Percentiles rank a stretch among this genome's conserved stretches.
phyloP scores from a whole-genome alignment of 2,113 vertebrate genomes.

The Microcebus tavaratra region DNA sequence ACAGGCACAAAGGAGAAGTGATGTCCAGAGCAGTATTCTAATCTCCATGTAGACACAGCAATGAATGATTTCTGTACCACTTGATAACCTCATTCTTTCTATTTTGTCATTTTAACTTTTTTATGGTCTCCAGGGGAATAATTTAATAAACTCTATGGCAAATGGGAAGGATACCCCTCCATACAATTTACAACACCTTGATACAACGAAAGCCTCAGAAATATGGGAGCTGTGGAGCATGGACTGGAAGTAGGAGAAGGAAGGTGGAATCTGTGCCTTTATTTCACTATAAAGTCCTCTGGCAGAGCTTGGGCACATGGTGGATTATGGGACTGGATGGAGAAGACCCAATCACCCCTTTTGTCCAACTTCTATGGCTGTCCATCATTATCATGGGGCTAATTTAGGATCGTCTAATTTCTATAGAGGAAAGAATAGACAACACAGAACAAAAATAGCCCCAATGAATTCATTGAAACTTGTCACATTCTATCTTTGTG shows the following conservation, averaged over 20 bases:
- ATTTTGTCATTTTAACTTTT: constrained; percentile 23
- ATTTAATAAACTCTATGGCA: constrained; percentile 1
- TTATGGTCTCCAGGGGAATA: not conserved
- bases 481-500: not conserved
- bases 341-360: not conserved
- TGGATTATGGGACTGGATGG: not conserved
- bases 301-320: not conserved
- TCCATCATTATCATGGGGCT: not conserved
- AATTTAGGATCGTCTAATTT: not conserved
- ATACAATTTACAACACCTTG: not conserved
- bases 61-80: constrained; percentile 22
- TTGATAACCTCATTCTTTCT: constrained; percentile 22
- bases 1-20: not conserved
- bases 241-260: not conserved
- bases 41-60: not conserved
- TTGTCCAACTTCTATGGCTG: not conserved
- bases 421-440: not conserved
- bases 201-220: not conserved
- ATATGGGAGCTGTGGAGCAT: not conserved
- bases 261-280: not conserved
- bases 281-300: not conserved
- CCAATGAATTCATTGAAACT: not conserved
- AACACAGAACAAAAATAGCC: not conserved
- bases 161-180: not conserved
- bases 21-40: not conserved